Percentiles rank a stretch among this genome's conserved stretches.
These are phyloP conservation scores for Mechanitis messenoides DNA, from an alignment of 2,888 invertebrate species.

Conservation along the genomic window DNA sequence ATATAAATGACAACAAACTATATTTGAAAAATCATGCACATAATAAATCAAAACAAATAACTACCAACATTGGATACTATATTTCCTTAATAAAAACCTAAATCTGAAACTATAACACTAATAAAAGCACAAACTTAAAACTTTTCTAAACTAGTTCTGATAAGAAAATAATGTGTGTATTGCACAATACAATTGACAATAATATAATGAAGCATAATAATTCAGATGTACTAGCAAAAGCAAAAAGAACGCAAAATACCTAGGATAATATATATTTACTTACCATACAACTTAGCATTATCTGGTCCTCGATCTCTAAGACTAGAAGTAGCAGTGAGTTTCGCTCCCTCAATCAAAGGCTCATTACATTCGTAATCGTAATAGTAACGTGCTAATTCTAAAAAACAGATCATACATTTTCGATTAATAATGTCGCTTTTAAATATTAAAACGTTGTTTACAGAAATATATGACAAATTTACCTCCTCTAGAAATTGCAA, in stretches of 20 bases:
- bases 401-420: constrained; percentile 32
- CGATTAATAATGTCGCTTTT: neutral
- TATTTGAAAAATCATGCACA: constrained; percentile 4
- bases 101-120: neutral
- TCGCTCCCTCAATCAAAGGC: constrained; percentile 84
- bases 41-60: neutral
- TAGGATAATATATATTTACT: constrained; percentile 43
- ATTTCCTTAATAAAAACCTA: too few relatives aligned
- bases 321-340: constrained; percentile 87
- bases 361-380: constrained; percentile 84
- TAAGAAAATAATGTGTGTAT: neutral
- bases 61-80: neutral
- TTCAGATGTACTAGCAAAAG: too few relatives aligned
- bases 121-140: neutral
- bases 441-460: constrained; percentile 2
- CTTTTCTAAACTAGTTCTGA: neutral
- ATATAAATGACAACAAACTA: neutral
- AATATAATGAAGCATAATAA: too few relatives aligned
- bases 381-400: constrained; percentile 64
- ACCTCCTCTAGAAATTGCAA: constrained; percentile 61
- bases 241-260: too few relatives aligned
- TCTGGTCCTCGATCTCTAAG: constrained; percentile 89
- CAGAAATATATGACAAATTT: constrained; percentile 33
- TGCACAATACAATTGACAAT: neutral
- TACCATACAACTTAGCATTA: constrained; percentile 91